Conservation (phyloP, 2,888 invertebrate species). For the Clostera curtula region DNA sequence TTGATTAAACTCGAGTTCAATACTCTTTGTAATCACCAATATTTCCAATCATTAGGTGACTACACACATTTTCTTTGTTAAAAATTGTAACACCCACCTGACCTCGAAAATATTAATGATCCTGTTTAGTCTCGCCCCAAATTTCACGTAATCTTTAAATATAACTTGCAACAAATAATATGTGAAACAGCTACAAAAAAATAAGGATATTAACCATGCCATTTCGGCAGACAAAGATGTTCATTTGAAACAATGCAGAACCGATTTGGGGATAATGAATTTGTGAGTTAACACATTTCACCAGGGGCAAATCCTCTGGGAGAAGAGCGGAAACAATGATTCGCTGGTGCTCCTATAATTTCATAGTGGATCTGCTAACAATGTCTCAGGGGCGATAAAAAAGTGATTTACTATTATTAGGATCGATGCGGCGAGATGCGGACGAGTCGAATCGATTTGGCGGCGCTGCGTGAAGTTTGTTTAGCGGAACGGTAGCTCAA, state of each 20-base stretch:
- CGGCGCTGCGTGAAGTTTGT: constrained; percentile 68
- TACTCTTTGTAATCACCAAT: constrained; percentile 34
- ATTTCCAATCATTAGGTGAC: constrained; percentile 32
- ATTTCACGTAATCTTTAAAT: constrained; percentile 43
- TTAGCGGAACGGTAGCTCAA: constrained; percentile 61
- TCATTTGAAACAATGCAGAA: constrained; percentile 64
- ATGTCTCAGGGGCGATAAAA: constrained; percentile 53
- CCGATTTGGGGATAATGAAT: constrained; percentile 53
- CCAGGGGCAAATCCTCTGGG: constrained; percentile 42
- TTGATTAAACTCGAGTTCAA: constrained; percentile 45
- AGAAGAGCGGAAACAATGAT: constrained; percentile 55
- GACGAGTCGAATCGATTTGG: constrained; percentile 64
- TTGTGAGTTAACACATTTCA: constrained; percentile 55
- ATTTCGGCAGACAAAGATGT: constrained; percentile 67
- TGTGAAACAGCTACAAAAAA: constrained; percentile 32
- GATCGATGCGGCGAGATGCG: constrained; percentile 53
- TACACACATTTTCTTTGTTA: constrained; percentile 13
- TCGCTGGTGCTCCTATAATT: constrained; percentile 52
- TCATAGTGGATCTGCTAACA: constrained; percentile 65
- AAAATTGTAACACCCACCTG: constrained; percentile 26
- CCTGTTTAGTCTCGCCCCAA: constrained; percentile 42
- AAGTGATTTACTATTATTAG: constrained; percentile 64
- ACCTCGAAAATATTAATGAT: constrained; percentile 35
- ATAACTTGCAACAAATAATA: constrained; percentile 49
- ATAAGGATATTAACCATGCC: constrained; percentile 43